Evolutionary conservation across 2,888 invertebrate species (phyloP), one percentile per base, ranked within the genome.

Genomic region (Cephus sareptanus): DNA sequence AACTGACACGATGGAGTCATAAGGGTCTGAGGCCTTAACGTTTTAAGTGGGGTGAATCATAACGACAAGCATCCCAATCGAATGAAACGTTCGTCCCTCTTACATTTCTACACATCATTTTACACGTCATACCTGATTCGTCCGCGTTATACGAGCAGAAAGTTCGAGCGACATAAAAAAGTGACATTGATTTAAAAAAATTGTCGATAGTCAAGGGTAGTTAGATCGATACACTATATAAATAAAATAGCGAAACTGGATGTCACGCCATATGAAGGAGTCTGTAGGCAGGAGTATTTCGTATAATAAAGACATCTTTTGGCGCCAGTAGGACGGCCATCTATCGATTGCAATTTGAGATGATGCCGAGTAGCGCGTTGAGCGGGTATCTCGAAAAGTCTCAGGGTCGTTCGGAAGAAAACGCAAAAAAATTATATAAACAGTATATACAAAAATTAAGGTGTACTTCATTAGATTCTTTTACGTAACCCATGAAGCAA

Each of bases 281-380:
- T 33, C 77, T 77, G 56, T 34, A 35, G 34, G 34, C 34, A 34
- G 34, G 9, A 34, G 34, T 30, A 37, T 73, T 40, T 68, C 68
- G 76, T 35, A 74, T 80, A 80, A 87, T 81, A 81, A 84, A 85
- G 83, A 79, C 81, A 79, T 81, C 80, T 87, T 86, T 86, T 82
- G 89, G 88, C 89, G 88, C 88, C 89, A 86, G 83, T 84, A 85
- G 81, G 89, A 85, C 89, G 89, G 84, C 79, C 84, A 83, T 86
- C 85, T 89, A 89, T 89, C 84, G 89, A 89, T 89, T 88, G 85
- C 84, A 86, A 86, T 87, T 85, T 84, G 83, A 80, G 79, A 77
- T 77, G 76, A 76, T 78, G 69, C 75, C 73, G 70, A 69, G 40
- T 70, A 33, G 78, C 77, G 69, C 69, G 12, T n/a, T 6, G 40